phyloP scores from a whole-genome alignment of 1,140 invertebrate genomes.

The Cyphomyrmex costatus region DNA sequence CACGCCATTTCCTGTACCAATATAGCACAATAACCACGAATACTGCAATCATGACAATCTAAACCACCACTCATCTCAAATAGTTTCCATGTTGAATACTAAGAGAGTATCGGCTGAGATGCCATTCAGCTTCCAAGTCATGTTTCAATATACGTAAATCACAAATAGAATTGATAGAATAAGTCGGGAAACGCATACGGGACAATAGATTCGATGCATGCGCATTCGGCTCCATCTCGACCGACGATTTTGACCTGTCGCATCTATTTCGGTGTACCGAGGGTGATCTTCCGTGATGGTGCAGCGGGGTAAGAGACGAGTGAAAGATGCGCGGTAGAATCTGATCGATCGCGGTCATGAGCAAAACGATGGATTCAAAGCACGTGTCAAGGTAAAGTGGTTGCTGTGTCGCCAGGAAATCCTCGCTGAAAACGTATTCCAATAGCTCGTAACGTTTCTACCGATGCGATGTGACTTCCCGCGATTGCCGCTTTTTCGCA shows the following conservation, averaged over 20 bases:
- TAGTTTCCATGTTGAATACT: conserved; percentile 8
- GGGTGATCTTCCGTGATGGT: conserved; percentile 26
- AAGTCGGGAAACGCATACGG: background rate
- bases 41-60: background rate
- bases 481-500: conserved; percentile 26
- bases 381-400: conserved; percentile 71
- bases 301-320: background rate
- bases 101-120: background rate
- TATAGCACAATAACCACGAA: background rate
- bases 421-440: conserved; percentile 37
- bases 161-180: conserved; percentile 49
- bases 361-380: conserved; percentile 59
- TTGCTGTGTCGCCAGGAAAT: conserved; percentile 42
- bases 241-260: conserved; percentile 39
- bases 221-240: conserved; percentile 42
- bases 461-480: conserved; percentile 11
- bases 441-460: background rate
- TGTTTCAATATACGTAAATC: conserved; percentile 41
- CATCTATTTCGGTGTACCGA: conserved; percentile 41
- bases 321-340: conserved; percentile 43
- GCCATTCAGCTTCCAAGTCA: conserved; percentile 1
- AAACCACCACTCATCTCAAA: conserved; percentile 17
- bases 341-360: conserved; percentile 65
- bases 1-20: background rate
- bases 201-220: conserved; percentile 38